Evolutionary conservation across 1,140 invertebrate species (phyloP).

Genomic region (Pseudomyrmex concolor): DNA sequence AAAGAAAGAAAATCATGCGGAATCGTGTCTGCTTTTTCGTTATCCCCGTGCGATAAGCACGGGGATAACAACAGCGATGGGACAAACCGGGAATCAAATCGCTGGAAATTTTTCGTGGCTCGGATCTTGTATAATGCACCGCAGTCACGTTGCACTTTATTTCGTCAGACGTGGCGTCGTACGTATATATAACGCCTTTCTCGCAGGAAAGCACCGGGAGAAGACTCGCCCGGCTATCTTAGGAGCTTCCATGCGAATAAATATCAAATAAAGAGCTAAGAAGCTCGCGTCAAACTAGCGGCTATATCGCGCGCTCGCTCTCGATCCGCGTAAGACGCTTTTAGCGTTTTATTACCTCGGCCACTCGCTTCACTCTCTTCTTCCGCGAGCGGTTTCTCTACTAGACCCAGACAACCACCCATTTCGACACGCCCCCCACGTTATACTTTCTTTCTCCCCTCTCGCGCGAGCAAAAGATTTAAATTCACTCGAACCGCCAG

Average conservation of each 20-base stretch:
- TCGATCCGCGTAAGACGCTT: conserved; percentile 77
- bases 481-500: conserved; percentile 61
- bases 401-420: conserved; percentile 58
- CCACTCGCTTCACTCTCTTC: conserved; percentile 55
- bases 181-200: no score
- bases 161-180: conserved; percentile 24
- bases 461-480: conserved; percentile 47
- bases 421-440: conserved; percentile 59
- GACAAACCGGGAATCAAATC: conserved; percentile 13
- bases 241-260: conserved; percentile 60
- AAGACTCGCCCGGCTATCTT: conserved; percentile 22
- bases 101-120: conserved; percentile 21
- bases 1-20: no score
- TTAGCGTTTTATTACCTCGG: conserved; percentile 80
- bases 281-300: conserved; percentile 58
- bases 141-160: conserved; percentile 50
- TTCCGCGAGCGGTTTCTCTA: conserved; percentile 67
- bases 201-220: background rate
- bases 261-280: conserved; percentile 64
- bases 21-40: background rate
- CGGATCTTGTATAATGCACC: conserved; percentile 37
- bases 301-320: conserved; percentile 50
- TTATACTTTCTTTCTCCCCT: conserved; percentile 24
- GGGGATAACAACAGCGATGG: conserved; percentile 38
- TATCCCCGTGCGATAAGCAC: conserved; percentile 2